Conservation (phyloP, 1,140 invertebrate genomes). For the Acromyrmex heyeri region DNA sequence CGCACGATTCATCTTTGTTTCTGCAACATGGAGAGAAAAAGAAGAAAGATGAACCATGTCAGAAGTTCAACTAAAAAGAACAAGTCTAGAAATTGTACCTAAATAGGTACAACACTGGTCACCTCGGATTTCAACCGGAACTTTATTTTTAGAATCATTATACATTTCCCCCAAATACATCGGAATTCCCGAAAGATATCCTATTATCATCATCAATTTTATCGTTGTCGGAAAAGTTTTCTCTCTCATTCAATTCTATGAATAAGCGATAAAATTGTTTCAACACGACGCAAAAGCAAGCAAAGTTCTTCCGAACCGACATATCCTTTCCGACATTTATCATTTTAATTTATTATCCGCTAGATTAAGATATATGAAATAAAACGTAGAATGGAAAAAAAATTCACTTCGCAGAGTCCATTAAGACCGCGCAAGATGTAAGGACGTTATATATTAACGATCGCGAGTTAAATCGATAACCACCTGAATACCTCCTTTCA, state of each 20-base stretch:
- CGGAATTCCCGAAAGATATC: background rate
- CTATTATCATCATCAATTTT: background rate
- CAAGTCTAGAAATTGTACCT: too few species aligned
- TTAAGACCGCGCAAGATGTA: constrained; percentile 41
- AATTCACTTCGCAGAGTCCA: background rate
- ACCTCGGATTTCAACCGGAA: background rate
- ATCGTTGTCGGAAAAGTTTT: background rate
- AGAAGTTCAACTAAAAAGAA: too few species aligned
- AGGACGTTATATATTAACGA: constrained; percentile 42
- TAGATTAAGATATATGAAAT: background rate
- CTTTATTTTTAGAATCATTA: background rate
- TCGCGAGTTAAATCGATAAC: constrained; percentile 35
- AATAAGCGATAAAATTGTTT: constrained; percentile 1
- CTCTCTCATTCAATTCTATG: background rate
- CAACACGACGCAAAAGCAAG: constrained; percentile 15
- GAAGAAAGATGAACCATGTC: too few species aligned
- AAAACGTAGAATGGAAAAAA: background rate
- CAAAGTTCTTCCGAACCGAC: background rate
- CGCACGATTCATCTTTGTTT: too few species aligned
- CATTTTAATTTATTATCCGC: constrained; percentile 15
- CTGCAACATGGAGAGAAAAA: too few species aligned
- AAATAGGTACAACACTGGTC: too few species aligned
- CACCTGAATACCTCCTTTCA: constrained; percentile 48
- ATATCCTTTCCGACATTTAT: background rate
- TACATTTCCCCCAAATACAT: background rate